Percentiles rank a stretch among this genome's conserved stretches.
Evolutionary conservation across 1,140 invertebrate species (phyloP).

Genomic region (Hycleus cichorii): DNA sequence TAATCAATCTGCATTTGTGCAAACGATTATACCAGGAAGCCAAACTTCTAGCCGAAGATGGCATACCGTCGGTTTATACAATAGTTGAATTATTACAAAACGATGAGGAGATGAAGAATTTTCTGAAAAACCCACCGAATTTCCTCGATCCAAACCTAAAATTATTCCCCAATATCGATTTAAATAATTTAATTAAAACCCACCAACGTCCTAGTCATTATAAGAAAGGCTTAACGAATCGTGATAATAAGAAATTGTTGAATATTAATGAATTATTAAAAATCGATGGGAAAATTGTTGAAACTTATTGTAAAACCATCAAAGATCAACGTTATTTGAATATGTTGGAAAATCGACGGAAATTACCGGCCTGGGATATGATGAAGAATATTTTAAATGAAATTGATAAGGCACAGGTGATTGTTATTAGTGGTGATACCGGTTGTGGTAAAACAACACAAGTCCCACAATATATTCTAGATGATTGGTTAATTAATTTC

Average conservation of each 20-base stretch:
- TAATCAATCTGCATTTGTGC: slow-evolving; percentile 55
- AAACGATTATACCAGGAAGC: slow-evolving; percentile 58
- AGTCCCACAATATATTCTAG: slow-evolving; percentile 86
- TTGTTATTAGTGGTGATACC: slow-evolving; percentile 78
- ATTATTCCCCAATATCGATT: slow-evolving; percentile 35
- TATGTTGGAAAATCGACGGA: slow-evolving; percentile 53
- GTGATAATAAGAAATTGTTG: slow-evolving; percentile 44
- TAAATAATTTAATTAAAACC: slow-evolving; percentile 32
- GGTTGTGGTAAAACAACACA: slow-evolving; percentile 88
- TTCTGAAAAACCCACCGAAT: slow-evolving; percentile 47
- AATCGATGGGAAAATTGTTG: slow-evolving; percentile 54
- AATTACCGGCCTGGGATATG: slow-evolving; percentile 61
- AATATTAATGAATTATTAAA: slow-evolving; percentile 47
- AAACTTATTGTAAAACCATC: slow-evolving; percentile 51
- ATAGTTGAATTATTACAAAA: slow-evolving; percentile 62
- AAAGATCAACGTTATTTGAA: slow-evolving; percentile 53
- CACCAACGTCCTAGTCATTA: slow-evolving; percentile 49
- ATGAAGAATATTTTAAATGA: slow-evolving; percentile 57
- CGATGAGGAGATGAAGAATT: slow-evolving; percentile 55
- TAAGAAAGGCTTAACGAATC: slow-evolving; percentile 48
- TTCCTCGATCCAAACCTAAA: slow-evolving; percentile 46
- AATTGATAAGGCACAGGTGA: slow-evolving; percentile 56
- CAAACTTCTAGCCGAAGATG: slow-evolving; percentile 50
- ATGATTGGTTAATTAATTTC: slow-evolving; percentile 58
- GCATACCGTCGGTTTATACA: slow-evolving; percentile 59